phyloP scores from a whole-genome alignment of 2,888 invertebrate genomes.

The Amiota mariae region DNA sequence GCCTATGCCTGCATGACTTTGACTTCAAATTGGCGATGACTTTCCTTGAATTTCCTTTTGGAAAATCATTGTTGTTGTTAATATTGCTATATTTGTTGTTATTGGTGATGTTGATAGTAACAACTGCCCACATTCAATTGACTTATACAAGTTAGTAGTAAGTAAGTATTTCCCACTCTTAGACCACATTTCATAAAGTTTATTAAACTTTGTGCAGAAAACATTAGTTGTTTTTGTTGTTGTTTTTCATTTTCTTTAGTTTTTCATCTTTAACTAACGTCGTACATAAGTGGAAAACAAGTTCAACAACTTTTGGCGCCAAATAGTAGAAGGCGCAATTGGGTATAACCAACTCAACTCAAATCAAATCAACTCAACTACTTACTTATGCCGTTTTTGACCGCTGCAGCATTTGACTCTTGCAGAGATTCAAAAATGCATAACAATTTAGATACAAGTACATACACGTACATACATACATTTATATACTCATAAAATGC shows the following conservation, averaged over 20 bases:
- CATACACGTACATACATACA: no score
- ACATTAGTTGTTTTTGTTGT: neutral
- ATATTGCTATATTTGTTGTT: neutral
- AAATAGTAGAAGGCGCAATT: slow-evolving; percentile 4
- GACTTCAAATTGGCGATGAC: slow-evolving; percentile 28
- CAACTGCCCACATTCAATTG: slow-evolving; percentile 25
- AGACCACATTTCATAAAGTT: slow-evolving; percentile 66
- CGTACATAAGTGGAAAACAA: slow-evolving; percentile 12
- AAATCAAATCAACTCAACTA: neutral
- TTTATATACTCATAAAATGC: neutral
- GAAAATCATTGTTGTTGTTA: neutral
- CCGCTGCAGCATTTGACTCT: neutral
- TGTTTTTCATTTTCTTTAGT: no score
- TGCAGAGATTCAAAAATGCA: no score
- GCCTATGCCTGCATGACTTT: slow-evolving; percentile 20
- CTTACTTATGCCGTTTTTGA: slow-evolving; percentile 13
- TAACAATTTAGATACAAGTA: no score
- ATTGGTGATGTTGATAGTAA: neutral
- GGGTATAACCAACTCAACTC: neutral
- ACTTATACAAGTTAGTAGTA: no score
- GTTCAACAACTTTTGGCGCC: slow-evolving; percentile 21
- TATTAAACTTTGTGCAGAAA: slow-evolving; percentile 56
- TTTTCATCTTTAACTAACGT: neutral
- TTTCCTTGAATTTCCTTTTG: slow-evolving; percentile 54
- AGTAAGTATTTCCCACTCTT: slow-evolving; percentile 60